Evolutionary conservation across 2,113 vertebrate species (phyloP), one percentile per base, ranked within the genome.

Genomic region (Brachypodius melanocephalos): DNA sequence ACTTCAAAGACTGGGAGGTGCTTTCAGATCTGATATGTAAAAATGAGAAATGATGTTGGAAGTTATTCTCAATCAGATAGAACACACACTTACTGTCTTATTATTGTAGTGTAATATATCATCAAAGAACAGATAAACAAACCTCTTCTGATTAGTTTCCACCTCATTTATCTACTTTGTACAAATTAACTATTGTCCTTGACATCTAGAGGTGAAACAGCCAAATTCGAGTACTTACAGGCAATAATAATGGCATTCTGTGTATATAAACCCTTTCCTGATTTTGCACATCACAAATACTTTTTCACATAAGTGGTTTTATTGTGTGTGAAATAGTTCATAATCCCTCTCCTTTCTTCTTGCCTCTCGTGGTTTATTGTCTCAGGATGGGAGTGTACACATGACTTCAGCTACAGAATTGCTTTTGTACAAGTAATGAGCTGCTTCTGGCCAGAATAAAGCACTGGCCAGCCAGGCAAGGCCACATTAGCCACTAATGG

Each of bases 91-190:
- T 97, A 88, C 91, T 90, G 67, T 97, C 94, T 95, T 95, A 62
- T 92, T 96, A 96, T 95, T 96, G 89, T 90, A 75, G 83, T 52
- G 61, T 88, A 96, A 96, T 97, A 94, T 75, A 97, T 97, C 93
- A 96, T 96, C 82, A 91, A 95, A 93, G 85, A 94, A 75, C 80
- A 96, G 94, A 96, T 96, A 97, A 97, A 96, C 95, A 97, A 97
- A 95, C 86, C 80, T 91, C 66, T 96, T 93, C 91, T 93, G 95
- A 96, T 95, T 95, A 94, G 80, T 95, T 97, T 95, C 80, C 91
- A 93, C 83, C 93, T 96, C 96, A 96, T 97, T 97, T 96, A 94
- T 97, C 95, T 96, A 78, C 71, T 96, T 94, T 66, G 77, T 88
- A 90, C 76, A 74, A 95, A 96, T 97, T 97, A 97, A 93, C 80